These are phyloP conservation scores for Platorchestia sp. DNA, from an alignment of 1,140 invertebrate genomes.

Conservation along the genomic window DNA sequence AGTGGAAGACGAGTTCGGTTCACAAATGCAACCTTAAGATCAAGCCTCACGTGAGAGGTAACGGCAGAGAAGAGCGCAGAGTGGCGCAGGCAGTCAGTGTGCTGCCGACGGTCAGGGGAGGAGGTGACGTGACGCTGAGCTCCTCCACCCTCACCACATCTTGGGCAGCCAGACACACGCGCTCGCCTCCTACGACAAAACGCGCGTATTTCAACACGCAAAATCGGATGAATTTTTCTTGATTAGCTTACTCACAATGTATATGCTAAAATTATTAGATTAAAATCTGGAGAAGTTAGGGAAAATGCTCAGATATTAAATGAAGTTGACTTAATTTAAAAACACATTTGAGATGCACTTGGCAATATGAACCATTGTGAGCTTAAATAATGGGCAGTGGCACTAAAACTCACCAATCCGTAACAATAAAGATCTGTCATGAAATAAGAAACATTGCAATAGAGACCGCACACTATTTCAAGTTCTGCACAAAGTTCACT, in stretches of 20 bases:
- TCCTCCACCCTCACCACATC: conserved; percentile 38
- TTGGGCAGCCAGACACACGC: background rate
- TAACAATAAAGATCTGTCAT: too few relatives aligned
- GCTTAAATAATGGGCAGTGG: too few relatives aligned
- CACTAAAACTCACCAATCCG: too few relatives aligned
- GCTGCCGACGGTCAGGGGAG: background rate
- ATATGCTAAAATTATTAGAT: background rate
- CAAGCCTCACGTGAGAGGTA: background rate
- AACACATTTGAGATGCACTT: too few relatives aligned
- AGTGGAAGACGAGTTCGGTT: background rate
- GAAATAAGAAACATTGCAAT: too few relatives aligned
- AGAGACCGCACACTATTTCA: too few relatives aligned
- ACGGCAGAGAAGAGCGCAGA: background rate
- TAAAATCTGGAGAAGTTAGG: too few relatives aligned
- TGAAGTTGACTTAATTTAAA: too few relatives aligned
- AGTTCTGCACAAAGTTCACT: too few relatives aligned
- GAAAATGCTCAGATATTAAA: too few relatives aligned
- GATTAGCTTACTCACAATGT: background rate
- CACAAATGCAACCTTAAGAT: background rate
- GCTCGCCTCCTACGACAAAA: background rate
- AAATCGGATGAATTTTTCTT: background rate
- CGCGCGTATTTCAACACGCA: background rate
- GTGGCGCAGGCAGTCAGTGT: background rate
- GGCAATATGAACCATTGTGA: too few relatives aligned
- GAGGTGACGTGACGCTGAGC: conserved; percentile 7